These are phyloP conservation scores for Xenops minutus DNA, from an alignment of 2,797 vertebrate species.

Conservation along the genomic window DNA sequence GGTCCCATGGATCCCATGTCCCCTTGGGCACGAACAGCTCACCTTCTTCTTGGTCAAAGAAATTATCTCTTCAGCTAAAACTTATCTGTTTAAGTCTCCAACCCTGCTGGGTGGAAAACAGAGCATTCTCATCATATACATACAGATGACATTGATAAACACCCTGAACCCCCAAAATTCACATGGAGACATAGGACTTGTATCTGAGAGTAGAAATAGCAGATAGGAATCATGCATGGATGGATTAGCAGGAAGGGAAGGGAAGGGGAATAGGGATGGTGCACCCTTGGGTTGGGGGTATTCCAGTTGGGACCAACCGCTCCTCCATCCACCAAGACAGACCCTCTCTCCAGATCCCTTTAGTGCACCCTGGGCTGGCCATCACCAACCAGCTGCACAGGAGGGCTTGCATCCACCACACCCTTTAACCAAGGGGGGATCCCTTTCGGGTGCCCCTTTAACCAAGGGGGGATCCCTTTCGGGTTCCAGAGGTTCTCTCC, in stretches of 20 bases:
- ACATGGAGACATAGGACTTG: fast-evolving
- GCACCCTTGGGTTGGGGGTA: not conserved
- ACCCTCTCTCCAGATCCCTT: not conserved
- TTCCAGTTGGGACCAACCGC: not conserved
- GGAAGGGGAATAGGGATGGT: not conserved
- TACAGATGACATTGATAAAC: not conserved
- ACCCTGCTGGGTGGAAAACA: not conserved
- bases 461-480: not conserved
- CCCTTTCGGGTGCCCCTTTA: not conserved
- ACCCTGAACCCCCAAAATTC: not conserved
- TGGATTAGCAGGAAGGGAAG: not conserved
- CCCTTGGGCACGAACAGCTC: not conserved
- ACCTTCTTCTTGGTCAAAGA: not conserved
- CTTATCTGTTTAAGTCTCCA: not conserved
- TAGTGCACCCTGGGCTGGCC: not conserved
- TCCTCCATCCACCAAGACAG: not conserved
- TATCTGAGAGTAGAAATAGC: not conserved
- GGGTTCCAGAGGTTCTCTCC: not conserved
- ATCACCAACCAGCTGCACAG: not conserved
- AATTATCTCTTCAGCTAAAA: not conserved
- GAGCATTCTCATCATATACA: fast-evolving
- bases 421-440: not conserved
- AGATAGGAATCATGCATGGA: fast-evolving
- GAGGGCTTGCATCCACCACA: not conserved
- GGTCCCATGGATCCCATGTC: not conserved